A percentile compares a stretch with the other conserved stretches of the same genome.
These are phyloP conservation scores for Hydrotaea diabolus DNA, from an alignment of 2,888 invertebrate species.

Conservation along the genomic window DNA sequence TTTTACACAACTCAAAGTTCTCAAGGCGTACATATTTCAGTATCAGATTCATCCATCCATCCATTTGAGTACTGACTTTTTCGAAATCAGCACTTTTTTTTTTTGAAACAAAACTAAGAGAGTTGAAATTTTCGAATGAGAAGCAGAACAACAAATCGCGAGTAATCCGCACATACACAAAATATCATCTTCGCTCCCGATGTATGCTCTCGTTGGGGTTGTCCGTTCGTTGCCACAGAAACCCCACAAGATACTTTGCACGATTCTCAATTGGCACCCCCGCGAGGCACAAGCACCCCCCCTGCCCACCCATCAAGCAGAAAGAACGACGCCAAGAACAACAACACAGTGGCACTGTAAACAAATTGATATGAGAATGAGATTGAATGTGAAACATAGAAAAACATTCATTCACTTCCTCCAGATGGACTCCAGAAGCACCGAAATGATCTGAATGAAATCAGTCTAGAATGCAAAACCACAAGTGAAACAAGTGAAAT, in stretches of 20 bases:
- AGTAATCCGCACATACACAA: conserved; percentile 36
- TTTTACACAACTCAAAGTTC: neutral
- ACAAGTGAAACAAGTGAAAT: conserved; percentile 53
- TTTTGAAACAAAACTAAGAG: neutral
- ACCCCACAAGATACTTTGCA: conserved; percentile 54
- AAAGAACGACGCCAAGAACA: neutral
- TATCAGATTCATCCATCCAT: neutral
- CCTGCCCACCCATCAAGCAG: neutral
- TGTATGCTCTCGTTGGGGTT: neutral
- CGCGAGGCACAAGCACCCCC: neutral
- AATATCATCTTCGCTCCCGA: neutral
- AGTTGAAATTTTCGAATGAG: neutral
- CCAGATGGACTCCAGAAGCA: conserved; percentile 55
- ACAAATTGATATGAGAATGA: conserved; percentile 7
- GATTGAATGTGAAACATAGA: conserved; percentile 2
- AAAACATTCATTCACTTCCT: conserved; percentile 42
- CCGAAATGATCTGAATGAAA: conserved; percentile 42
- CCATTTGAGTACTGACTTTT: no score
- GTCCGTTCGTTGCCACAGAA: conserved; percentile 13
- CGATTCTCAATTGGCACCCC: conserved; percentile 37
- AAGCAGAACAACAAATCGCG: conserved; percentile 1
- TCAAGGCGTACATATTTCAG: neutral
- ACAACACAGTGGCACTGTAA: conserved; percentile 33
- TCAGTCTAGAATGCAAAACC: conserved; percentile 61
- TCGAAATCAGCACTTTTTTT: conserved; percentile 46